phyloP scores from a whole-genome alignment of 2,797 vertebrate species.

The Ceyx erithaca region DNA sequence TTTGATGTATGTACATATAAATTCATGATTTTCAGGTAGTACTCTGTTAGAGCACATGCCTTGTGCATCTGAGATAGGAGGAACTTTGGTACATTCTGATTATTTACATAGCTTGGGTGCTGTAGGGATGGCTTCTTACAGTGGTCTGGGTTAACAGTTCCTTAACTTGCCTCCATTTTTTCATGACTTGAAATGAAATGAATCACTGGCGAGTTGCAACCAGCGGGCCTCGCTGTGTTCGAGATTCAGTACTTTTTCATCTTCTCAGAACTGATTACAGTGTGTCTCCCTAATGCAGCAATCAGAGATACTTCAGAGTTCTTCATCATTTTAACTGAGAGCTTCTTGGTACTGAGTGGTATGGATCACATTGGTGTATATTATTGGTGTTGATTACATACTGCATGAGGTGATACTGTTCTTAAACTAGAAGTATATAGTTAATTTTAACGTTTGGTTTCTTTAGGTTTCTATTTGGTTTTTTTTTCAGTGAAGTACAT shows the following conservation, averaged over 20 bases:
- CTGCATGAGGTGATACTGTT: neutral
- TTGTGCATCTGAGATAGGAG: neutral
- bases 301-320: neutral
- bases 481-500: neutral
- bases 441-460: too few species aligned
- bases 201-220: neutral
- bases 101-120: neutral
- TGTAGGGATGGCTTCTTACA: neutral
- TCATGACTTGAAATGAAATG: neutral
- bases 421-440: neutral
- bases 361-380: neutral
- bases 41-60: neutral
- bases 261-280: neutral
- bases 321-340: neutral
- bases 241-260: neutral
- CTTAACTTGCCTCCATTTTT: neutral
- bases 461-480: too few species aligned
- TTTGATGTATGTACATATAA: neutral
- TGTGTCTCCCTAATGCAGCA: neutral
- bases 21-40: neutral
- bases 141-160: neutral
- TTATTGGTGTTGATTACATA: neutral
- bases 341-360: neutral
- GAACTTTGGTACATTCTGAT: neutral
- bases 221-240: neutral